These are phyloP conservation scores for Psophia crepitans DNA, from an alignment of 2,113 vertebrate species.

Conservation along the genomic window DNA sequence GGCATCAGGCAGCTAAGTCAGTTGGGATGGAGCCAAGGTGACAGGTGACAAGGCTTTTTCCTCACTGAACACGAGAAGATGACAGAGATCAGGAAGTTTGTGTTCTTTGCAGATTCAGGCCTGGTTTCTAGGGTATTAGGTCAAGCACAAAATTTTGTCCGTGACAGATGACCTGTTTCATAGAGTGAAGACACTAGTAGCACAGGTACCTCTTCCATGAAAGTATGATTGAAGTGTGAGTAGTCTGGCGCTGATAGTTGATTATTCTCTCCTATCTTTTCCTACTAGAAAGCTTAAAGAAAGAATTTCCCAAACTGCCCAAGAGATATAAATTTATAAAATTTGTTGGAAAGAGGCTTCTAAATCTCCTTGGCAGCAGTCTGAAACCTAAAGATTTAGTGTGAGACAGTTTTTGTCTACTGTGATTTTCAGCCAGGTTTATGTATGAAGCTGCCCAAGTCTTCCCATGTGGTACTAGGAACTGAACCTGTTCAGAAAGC, in stretches of 20 bases:
- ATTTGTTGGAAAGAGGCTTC: neutral
- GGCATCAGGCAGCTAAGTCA: neutral
- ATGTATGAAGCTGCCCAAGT: neutral
- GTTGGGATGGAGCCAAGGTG: neutral
- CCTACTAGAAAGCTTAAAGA: neutral
- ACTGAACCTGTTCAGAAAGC: neutral
- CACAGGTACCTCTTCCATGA: neutral
- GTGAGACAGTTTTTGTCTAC: neutral
- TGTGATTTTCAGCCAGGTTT: neutral
- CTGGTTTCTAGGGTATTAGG: neutral
- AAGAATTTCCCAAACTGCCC: neutral
- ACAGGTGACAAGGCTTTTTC: neutral
- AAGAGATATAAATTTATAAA: neutral
- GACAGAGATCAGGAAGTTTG: neutral
- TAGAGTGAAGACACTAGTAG: neutral
- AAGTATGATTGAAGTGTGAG: neutral
- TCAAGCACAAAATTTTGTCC: neutral
- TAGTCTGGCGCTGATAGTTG: neutral
- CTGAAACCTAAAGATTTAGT: neutral
- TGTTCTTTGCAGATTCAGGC: neutral
- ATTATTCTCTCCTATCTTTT: neutral
- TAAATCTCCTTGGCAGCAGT: neutral
- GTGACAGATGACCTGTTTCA: neutral
- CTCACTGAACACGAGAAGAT: neutral
- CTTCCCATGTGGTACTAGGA: neutral